Conservation (phyloP, 2,113 vertebrate species). For the Noctilio leporinus region DNA sequence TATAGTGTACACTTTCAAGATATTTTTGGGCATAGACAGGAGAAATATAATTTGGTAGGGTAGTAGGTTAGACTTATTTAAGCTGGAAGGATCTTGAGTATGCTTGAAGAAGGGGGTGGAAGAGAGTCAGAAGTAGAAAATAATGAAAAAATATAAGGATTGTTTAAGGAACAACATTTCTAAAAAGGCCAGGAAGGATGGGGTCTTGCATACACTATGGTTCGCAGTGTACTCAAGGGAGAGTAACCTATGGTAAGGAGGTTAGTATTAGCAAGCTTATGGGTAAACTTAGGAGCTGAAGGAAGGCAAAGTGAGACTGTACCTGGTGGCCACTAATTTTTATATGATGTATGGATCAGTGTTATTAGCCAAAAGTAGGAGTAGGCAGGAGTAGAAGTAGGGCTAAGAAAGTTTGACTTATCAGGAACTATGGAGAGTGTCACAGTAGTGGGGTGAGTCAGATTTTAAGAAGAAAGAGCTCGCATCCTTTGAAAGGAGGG, state of each 20-base stretch:
- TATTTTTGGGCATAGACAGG: neutral
- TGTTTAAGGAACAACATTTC: neutral
- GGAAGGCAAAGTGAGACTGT: neutral
- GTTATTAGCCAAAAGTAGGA: neutral
- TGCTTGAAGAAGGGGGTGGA: neutral
- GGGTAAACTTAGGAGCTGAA: neutral
- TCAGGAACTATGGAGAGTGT: neutral
- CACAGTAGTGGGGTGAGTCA: neutral
- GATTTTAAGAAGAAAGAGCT: neutral
- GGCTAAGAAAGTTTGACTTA: neutral
- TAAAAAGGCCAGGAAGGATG: neutral
- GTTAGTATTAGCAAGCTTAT: neutral
- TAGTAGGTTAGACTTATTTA: neutral
- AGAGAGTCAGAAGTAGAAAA: neutral
- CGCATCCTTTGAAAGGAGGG: neutral
- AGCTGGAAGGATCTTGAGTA: neutral
- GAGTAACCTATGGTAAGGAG: neutral
- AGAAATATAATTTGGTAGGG: neutral
- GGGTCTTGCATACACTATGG: neutral
- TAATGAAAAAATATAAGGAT: neutral
- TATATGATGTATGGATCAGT: neutral
- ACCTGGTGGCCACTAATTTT: neutral
- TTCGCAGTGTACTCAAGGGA: neutral
- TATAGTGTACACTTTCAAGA: neutral
- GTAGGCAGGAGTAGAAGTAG: neutral